These are phyloP conservation scores for Drosophila peninsularis DNA, from an alignment of 2,888 invertebrate genomes.

Conservation along the genomic window DNA sequence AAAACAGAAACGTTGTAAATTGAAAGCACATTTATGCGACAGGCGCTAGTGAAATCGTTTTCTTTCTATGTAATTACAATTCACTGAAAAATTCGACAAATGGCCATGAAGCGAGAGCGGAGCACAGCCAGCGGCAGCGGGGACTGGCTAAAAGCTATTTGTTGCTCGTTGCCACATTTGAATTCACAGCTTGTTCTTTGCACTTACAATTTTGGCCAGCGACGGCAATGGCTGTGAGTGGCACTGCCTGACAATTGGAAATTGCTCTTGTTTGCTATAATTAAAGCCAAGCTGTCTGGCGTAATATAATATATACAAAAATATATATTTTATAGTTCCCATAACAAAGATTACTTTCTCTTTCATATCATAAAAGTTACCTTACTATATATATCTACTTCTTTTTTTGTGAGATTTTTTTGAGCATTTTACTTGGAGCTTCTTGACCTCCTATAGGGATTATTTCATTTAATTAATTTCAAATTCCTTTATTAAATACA, in stretches of 20 bases:
- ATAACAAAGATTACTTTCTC: too few relatives aligned
- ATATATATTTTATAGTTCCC: too few relatives aligned
- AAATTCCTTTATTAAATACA: not conserved
- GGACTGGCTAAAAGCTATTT: constrained; percentile 7
- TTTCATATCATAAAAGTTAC: too few relatives aligned
- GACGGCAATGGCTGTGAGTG: not conserved
- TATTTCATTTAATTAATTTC: constrained; percentile 1
- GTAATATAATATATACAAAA: not conserved
- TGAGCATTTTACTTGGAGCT: constrained; percentile 84
- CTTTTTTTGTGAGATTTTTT: constrained; percentile 84
- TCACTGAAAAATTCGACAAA: constrained; percentile 47
- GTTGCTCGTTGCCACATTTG: constrained; percentile 42
- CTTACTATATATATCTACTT: too few relatives aligned
- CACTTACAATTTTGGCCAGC: constrained; percentile 41
- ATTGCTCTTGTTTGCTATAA: constrained; percentile 8
- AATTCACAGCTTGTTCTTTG: constrained; percentile 68
- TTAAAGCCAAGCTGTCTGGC: not conserved
- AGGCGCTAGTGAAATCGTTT: constrained; percentile 54
- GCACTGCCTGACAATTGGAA: constrained; percentile 21
- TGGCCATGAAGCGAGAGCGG: constrained; percentile 10
- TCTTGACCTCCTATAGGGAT: constrained; percentile 87
- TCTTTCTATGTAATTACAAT: constrained; percentile 55
- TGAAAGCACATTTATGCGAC: constrained; percentile 45
- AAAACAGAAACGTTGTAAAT: constrained; percentile 49
- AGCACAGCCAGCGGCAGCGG: not conserved